Evolutionary conservation across 2,888 invertebrate genomes (phyloP).

Genomic region (Drosophila villosipedis): DNA sequence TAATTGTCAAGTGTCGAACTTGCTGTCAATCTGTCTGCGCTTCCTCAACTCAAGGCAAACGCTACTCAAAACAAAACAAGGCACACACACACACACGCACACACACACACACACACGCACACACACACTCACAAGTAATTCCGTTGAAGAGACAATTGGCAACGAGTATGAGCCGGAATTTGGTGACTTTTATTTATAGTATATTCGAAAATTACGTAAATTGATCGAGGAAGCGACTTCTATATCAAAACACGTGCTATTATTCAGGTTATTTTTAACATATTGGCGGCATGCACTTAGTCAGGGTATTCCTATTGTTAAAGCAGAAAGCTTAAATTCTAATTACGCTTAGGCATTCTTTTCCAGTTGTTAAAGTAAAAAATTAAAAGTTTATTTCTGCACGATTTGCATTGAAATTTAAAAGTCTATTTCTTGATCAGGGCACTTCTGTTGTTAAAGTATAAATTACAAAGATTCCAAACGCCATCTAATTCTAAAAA

Average conservation of each 20-base stretch:
- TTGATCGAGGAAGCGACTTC: constrained; percentile 30
- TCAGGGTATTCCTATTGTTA: background rate
- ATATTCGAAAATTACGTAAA: constrained; percentile 21
- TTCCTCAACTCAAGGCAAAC: constrained; percentile 59
- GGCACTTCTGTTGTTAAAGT: background rate
- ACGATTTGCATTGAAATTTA: background rate
- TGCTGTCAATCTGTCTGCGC: constrained; percentile 35
- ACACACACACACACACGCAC: background rate
- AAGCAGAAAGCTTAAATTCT: background rate
- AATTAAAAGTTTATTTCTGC: background rate
- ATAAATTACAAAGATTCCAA: background rate
- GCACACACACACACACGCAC: background rate
- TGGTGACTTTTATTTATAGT: constrained; percentile 33
- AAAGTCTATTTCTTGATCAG: background rate
- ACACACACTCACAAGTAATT: background rate
- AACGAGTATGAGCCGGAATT: constrained; percentile 63
- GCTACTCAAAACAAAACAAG: constrained; percentile 1
- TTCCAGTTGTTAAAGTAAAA: background rate
- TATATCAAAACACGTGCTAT: constrained; percentile 50
- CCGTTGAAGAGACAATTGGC: constrained; percentile 34
- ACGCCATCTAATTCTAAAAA: background rate
- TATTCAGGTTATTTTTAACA: constrained; percentile 49
- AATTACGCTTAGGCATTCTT: background rate
- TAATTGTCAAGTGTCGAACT: constrained; percentile 62
- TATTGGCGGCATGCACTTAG: background rate